phyloP scores from a whole-genome alignment of 2,888 invertebrate genomes.

The Synergus laeviventris region DNA sequence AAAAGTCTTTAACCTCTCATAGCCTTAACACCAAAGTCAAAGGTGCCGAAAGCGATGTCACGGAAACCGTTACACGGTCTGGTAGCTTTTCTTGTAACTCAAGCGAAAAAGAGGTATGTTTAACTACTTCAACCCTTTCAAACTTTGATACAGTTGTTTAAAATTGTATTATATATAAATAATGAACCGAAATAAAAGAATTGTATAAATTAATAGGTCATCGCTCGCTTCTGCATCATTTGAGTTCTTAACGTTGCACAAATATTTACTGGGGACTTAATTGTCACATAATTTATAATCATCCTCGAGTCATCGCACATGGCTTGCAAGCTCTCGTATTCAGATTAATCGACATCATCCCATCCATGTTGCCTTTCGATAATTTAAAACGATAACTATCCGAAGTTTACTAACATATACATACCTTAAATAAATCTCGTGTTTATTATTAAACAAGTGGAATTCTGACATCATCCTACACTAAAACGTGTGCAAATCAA shows the following conservation, averaged over 20 bases:
- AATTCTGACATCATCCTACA: background rate
- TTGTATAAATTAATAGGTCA: slow-evolving; percentile 52
- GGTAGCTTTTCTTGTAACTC: background rate
- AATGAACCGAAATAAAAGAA: too few relatives aligned
- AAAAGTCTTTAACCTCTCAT: slow-evolving; percentile 13
- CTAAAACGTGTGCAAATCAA: background rate
- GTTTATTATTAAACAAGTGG: background rate
- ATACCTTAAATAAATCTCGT: background rate
- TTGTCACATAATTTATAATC: slow-evolving; percentile 15
- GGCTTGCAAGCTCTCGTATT: slow-evolving; percentile 12
- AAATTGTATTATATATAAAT: too few relatives aligned
- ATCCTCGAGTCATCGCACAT: slow-evolving; percentile 14
- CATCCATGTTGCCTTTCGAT: background rate
- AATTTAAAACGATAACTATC: background rate
- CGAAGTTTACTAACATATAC: background rate
- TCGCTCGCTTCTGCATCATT: slow-evolving; percentile 58
- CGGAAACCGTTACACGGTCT: background rate
- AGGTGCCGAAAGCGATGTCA: slow-evolving; percentile 7
- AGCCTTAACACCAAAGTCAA: slow-evolving; percentile 13
- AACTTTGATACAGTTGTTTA: background rate
- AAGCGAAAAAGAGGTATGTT: slow-evolving; percentile 2
- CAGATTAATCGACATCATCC: background rate
- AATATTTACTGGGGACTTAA: slow-evolving; percentile 54
- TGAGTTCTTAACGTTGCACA: slow-evolving; percentile 53
- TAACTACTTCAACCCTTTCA: background rate